phyloP scores from a whole-genome alignment of 2,797 vertebrate genomes.

The Clarias pachynema region DNA sequence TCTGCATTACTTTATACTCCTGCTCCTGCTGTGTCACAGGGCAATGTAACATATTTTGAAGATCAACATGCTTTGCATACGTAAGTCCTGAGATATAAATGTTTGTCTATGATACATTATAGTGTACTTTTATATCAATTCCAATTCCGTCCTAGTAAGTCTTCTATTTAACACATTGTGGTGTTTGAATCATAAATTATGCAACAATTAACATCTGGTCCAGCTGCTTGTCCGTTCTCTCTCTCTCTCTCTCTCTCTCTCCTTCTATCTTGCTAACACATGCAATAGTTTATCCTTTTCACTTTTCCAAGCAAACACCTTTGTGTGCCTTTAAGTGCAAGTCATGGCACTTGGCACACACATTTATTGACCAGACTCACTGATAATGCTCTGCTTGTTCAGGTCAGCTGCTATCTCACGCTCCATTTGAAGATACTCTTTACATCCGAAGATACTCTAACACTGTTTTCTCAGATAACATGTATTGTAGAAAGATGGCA shows the following conservation, averaged over 20 bases:
- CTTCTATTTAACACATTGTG: not conserved
- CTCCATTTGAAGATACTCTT: not conserved
- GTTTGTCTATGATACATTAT: not conserved
- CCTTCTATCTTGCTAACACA: not conserved
- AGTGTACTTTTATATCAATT: too few relatives aligned
- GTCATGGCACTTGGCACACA: not conserved
- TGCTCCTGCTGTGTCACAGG: not conserved
- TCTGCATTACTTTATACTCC: not conserved
- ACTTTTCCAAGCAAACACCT: not conserved
- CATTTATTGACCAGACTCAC: not conserved
- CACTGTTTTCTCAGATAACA: not conserved
- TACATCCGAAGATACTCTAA: not conserved
- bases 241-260: not conserved
- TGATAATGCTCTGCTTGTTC: constrained; percentile 2
- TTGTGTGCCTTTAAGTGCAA: not conserved
- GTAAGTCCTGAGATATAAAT: not conserved
- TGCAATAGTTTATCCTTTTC: not conserved
- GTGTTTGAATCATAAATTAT: not conserved
- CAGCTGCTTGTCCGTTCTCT: not conserved
- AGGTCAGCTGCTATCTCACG: not conserved
- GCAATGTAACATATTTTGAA: not conserved
- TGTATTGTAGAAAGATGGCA: not conserved
- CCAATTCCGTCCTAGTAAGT: not conserved
- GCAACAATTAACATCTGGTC: not conserved
- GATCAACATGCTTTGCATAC: not conserved